Percentiles rank a stretch among this genome's conserved stretches.
Conservation (phyloP, 1,140 invertebrate species). For the Thrips palmi region DNA sequence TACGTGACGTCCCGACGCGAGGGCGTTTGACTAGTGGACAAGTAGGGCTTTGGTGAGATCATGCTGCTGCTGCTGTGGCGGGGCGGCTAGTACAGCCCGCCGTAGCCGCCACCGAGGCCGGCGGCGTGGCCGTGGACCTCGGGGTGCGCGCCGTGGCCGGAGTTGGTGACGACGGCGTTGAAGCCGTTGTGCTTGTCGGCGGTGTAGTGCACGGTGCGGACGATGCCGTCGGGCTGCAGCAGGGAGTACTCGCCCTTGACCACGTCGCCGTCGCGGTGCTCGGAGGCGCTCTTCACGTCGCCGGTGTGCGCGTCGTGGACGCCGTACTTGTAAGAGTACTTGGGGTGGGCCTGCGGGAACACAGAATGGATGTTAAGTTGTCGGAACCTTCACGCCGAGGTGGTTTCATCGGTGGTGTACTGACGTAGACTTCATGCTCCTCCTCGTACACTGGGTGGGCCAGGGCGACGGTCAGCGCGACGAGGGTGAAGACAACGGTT, state of each 20-base stretch:
- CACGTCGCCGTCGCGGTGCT: slow-evolving; percentile 12
- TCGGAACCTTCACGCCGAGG: too few relatives aligned
- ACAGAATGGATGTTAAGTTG: too few relatives aligned
- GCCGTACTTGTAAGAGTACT: slow-evolving; percentile 14
- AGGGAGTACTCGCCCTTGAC: slow-evolving; percentile 14
- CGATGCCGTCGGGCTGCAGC: slow-evolving; percentile 14
- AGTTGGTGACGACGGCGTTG: slow-evolving; percentile 16
- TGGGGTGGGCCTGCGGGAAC: slow-evolving; percentile 8
- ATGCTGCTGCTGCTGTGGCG: too few relatives aligned
- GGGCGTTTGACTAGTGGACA: too few relatives aligned
- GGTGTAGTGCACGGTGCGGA: slow-evolving; percentile 13
- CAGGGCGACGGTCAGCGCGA: slow-evolving; percentile 18
- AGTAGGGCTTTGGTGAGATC: too few relatives aligned
- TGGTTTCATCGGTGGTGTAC: too few relatives aligned
- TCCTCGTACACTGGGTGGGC: too few relatives aligned
- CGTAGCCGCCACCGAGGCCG: too few relatives aligned
- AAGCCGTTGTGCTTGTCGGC: slow-evolving; percentile 16
- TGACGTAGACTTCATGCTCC: too few relatives aligned
- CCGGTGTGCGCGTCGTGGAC: slow-evolving; percentile 14
- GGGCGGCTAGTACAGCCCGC: too few relatives aligned
- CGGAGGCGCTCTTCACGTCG: slow-evolving; percentile 13
- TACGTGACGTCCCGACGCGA: too few relatives aligned
- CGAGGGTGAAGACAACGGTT: slow-evolving; percentile 12
- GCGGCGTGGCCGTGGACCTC: not conserved
- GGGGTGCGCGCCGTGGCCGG: slow-evolving; percentile 8